These are phyloP conservation scores for Spodoptera exigua DNA, from an alignment of 2,888 invertebrate genomes.

Conservation along the genomic window DNA sequence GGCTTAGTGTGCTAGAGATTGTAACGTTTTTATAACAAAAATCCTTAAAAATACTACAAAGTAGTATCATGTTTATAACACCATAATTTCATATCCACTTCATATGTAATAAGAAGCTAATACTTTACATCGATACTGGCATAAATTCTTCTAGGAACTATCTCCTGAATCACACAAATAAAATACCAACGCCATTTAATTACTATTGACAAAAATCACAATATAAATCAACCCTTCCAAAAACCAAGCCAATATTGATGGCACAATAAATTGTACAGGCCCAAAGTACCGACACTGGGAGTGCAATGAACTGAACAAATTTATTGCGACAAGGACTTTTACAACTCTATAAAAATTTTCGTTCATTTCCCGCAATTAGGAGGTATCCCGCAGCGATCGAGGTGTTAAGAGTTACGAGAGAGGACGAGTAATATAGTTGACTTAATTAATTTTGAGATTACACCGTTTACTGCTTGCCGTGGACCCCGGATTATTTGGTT, in stretches of 20 bases:
- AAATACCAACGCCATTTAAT: conserved; percentile 33
- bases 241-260: conserved; percentile 47
- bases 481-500: background rate
- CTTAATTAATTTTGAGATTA: conserved; percentile 73
- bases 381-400: conserved; percentile 47
- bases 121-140: too few species aligned
- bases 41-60: too few species aligned
- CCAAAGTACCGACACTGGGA: conserved; percentile 65
- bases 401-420: conserved; percentile 57
- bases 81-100: too few species aligned
- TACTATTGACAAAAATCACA: conserved; percentile 7
- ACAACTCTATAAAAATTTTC: conserved; percentile 81
- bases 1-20: too few species aligned
- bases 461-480: conserved; percentile 60
- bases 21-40: too few species aligned
- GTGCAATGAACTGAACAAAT: conserved; percentile 77
- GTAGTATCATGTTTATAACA: too few species aligned
- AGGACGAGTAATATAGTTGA: conserved; percentile 65
- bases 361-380: conserved; percentile 71
- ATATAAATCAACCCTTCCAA: conserved; percentile 46
- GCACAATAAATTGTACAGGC: conserved; percentile 59
- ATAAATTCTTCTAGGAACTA: too few species aligned
- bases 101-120: too few species aligned
- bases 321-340: conserved; percentile 81
- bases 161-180: too few species aligned